phyloP scores from a whole-genome alignment of 2,113 vertebrate species.

The Bufo bufo region DNA sequence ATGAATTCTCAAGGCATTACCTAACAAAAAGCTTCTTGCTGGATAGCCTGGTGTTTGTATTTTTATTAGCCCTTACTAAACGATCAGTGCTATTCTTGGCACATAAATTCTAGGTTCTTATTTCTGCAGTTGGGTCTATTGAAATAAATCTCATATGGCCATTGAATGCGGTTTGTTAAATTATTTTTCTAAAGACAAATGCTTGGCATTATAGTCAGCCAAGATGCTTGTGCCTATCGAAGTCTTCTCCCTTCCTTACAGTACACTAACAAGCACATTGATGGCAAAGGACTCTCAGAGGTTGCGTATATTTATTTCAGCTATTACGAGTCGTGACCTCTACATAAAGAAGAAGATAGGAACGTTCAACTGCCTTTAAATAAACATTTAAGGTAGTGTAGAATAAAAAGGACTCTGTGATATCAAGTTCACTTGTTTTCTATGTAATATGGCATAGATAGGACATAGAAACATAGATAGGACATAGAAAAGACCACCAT shows the following conservation, averaged over 20 bases:
- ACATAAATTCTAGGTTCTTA: conserved; percentile 66
- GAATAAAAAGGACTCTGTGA: conserved; percentile 3
- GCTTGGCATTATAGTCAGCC: conserved; percentile 40
- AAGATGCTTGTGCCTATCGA: conserved; percentile 35
- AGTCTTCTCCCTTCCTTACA: conserved; percentile 3
- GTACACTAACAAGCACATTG: conserved; percentile 24
- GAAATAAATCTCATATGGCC: conserved; percentile 62
- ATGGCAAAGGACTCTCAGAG: conserved; percentile 28
- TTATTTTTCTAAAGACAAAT: conserved; percentile 56
- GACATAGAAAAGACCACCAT: background rate
- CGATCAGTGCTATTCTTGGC: conserved; percentile 61
- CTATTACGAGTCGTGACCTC: conserved; percentile 39
- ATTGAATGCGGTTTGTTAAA: conserved; percentile 56
- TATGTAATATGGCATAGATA: background rate
- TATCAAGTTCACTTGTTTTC: background rate
- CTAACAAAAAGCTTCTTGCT: conserved; percentile 61
- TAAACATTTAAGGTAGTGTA: conserved; percentile 7
- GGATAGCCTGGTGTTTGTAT: conserved; percentile 65
- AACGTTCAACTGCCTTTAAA: conserved; percentile 31
- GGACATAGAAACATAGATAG: background rate
- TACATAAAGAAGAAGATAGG: background rate
- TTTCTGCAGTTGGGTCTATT: conserved; percentile 61
- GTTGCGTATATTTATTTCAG: conserved; percentile 39
- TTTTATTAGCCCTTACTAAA: conserved; percentile 68
- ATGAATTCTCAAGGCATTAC: conserved; percentile 68